phyloP scores from a whole-genome alignment of 2,888 invertebrate species.

The Synergus japonicus region DNA sequence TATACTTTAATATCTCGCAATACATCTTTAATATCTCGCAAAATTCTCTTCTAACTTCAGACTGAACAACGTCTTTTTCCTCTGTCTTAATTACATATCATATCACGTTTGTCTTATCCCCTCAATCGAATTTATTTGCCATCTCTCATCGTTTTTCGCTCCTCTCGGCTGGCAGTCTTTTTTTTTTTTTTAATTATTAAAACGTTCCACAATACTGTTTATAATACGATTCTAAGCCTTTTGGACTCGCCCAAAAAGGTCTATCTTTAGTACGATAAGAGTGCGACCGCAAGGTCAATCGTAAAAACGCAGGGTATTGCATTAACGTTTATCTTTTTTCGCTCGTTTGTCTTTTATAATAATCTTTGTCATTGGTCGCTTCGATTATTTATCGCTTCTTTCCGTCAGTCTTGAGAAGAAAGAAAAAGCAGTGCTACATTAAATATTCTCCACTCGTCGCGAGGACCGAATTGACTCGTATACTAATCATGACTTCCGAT shows the following conservation, averaged over 20 bases:
- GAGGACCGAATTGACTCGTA: conserved; percentile 50
- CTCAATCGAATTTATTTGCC: conserved; percentile 36
- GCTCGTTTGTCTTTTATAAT: conserved; percentile 40
- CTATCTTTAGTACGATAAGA: conserved; percentile 54
- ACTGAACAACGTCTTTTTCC: conserved; percentile 42
- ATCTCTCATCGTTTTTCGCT: conserved; percentile 48
- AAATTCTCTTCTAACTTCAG: conserved; percentile 39
- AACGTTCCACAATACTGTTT: conserved; percentile 75
- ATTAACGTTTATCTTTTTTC: conserved; percentile 42
- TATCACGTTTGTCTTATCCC: conserved; percentile 38
- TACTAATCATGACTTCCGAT: conserved; percentile 58
- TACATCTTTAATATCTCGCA: conserved; percentile 33
- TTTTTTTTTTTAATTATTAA: conserved; percentile 62
- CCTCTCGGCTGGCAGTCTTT: conserved; percentile 69
- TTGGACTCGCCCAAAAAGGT: conserved; percentile 58
- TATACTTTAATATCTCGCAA: conserved; percentile 52
- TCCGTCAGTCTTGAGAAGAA: conserved; percentile 37
- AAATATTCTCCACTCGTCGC: conserved; percentile 33
- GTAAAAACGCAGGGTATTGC: conserved; percentile 42
- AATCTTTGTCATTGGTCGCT: conserved; percentile 40
- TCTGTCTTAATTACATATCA: conserved; percentile 42
- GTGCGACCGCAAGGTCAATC: conserved; percentile 47
- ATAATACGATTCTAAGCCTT: conserved; percentile 72
- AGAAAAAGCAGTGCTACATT: conserved; percentile 33
- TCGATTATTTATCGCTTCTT: conserved; percentile 42